Conservation (phyloP, 2,113 vertebrate species). For the Macrotus californicus region DNA sequence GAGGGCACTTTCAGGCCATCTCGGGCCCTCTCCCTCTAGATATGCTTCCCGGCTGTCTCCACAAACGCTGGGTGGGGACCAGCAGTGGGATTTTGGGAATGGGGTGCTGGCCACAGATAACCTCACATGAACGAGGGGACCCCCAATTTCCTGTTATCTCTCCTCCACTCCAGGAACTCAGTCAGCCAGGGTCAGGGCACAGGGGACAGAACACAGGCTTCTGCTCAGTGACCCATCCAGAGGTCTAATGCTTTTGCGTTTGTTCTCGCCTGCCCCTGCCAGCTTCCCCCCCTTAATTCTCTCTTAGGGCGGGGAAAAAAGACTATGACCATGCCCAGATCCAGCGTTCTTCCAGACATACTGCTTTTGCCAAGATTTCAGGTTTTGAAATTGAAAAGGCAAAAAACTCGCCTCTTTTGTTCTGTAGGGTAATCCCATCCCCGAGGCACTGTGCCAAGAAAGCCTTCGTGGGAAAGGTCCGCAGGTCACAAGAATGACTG, state of each 20-base stretch:
- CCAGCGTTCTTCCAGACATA: constrained; percentile 6
- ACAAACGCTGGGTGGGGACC: neutral
- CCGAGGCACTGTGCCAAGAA: neutral
- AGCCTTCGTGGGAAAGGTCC: neutral
- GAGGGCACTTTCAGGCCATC: neutral
- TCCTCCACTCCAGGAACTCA: neutral
- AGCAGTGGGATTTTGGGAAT: neutral
- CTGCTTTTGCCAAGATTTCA: constrained; percentile 49
- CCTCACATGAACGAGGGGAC: neutral
- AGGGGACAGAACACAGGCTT: neutral
- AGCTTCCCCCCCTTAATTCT: neutral
- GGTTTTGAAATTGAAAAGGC: constrained; percentile 36
- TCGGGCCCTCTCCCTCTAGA: neutral
- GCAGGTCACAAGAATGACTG: neutral
- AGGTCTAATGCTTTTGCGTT: neutral
- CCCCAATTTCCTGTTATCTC: neutral
- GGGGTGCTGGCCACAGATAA: neutral
- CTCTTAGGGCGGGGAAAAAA: neutral
- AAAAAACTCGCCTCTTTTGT: constrained; percentile 16
- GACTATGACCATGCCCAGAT: neutral
- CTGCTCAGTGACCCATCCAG: neutral
- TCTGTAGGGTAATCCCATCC: neutral
- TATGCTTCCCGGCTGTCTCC: neutral
- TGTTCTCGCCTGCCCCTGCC: neutral
- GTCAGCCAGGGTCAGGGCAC: neutral